These are phyloP conservation scores for Oncorhynchus nerka DNA, from an alignment of 2,113 vertebrate genomes.

Conservation along the genomic window DNA sequence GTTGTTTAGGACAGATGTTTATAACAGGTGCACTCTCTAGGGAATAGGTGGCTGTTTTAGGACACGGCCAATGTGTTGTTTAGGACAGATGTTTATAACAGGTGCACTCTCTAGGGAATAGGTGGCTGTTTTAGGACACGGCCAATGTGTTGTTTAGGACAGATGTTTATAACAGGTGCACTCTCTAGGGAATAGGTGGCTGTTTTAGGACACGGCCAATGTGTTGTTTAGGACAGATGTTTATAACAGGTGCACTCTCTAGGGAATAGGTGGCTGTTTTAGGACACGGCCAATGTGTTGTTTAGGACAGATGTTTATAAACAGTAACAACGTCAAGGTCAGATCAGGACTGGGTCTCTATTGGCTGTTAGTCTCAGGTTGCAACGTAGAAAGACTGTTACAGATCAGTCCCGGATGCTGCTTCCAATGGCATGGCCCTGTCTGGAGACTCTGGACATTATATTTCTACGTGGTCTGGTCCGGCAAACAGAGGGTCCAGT, in stretches of 20 bases:
- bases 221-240: slow-evolving; percentile 25
- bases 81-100: background rate
- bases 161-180: no score
- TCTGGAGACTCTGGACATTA: slow-evolving; percentile 33
- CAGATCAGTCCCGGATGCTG: slow-evolving; percentile 39
- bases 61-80: background rate
- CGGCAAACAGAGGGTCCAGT: slow-evolving; percentile 21
- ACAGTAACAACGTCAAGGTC: slow-evolving; percentile 16
- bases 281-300: background rate
- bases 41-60: background rate
- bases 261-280: no score
- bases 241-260: background rate
- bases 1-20: slow-evolving; percentile 29
- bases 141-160: background rate
- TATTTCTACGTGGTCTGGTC: slow-evolving; percentile 18
- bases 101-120: background rate
- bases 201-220: no score
- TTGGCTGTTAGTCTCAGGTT: slow-evolving; percentile 15
- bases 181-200: no score
- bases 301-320: slow-evolving; percentile 30
- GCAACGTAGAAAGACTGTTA: slow-evolving; percentile 38
- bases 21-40: background rate
- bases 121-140: no score
- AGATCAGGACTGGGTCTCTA: slow-evolving; percentile 18
- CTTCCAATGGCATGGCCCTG: slow-evolving; percentile 52